Conservation (phyloP, 2,888 invertebrate species). For the Lordiphosa andalusiaca region DNA sequence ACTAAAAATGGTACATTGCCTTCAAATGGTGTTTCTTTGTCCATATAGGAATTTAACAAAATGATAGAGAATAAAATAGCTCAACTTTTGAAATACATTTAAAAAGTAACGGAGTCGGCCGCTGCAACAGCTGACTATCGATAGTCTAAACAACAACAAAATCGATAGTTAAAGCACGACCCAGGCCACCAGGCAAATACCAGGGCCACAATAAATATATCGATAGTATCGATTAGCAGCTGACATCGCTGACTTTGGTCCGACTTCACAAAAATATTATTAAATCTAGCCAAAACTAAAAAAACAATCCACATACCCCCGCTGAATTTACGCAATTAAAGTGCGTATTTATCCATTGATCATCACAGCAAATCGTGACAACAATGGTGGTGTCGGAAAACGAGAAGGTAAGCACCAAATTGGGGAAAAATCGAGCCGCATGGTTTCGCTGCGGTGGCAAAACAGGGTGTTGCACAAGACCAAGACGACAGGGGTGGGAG, state of each 20-base stretch:
- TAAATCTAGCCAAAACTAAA: conserved; percentile 3
- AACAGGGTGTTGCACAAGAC: conserved; percentile 68
- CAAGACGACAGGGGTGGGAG: background rate
- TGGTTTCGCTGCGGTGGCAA: conserved; percentile 59
- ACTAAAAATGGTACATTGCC: too few relatives aligned
- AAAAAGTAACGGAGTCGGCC: too few relatives aligned
- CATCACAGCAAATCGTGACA: conserved; percentile 33
- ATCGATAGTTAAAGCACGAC: too few relatives aligned
- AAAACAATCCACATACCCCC: background rate
- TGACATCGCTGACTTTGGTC: conserved; percentile 2
- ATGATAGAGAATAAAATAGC: too few relatives aligned
- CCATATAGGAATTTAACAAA: too few relatives aligned
- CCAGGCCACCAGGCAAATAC: background rate
- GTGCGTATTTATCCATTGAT: conserved; percentile 44
- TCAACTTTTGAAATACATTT: too few relatives aligned
- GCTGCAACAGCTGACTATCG: too few relatives aligned
- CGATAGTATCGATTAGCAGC: conserved; percentile 10
- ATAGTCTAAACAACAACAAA: too few relatives aligned
- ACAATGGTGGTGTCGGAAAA: conserved; percentile 67
- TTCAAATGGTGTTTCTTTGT: too few relatives aligned
- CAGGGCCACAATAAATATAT: background rate
- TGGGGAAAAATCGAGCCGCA: conserved; percentile 45
- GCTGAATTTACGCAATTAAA: conserved; percentile 37
- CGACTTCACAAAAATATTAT: conserved; percentile 7
- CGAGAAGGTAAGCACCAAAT: conserved; percentile 59